phyloP scores from a whole-genome alignment of 2,888 invertebrate genomes.

The Blera fallax region DNA sequence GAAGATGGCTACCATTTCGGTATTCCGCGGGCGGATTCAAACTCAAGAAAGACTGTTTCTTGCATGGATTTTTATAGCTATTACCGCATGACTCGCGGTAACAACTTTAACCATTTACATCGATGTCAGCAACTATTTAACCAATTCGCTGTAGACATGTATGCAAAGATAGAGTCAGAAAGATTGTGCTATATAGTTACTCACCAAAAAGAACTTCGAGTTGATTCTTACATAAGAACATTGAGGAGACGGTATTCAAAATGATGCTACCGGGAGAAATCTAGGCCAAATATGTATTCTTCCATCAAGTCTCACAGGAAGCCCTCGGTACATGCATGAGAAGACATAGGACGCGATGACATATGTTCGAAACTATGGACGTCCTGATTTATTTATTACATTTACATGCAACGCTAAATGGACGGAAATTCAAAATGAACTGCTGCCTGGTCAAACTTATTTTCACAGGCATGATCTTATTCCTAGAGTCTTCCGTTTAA shows the following conservation, averaged over 20 bases:
- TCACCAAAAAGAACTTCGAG: not conserved
- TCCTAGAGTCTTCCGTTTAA: not conserved
- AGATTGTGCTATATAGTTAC: constrained; percentile 7
- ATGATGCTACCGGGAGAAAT: not conserved
- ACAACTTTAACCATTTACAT: constrained; percentile 43
- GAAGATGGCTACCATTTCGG: constrained; percentile 38
- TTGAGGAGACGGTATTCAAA: not conserved
- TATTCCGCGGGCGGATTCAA: no score
- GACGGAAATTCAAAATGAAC: not conserved
- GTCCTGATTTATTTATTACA: constrained; percentile 74
- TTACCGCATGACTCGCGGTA: constrained; percentile 48
- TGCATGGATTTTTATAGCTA: constrained; percentile 43
- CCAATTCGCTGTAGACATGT: constrained; percentile 46
- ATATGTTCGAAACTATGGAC: not conserved
- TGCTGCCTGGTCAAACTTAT: not conserved
- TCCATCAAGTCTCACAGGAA: not conserved
- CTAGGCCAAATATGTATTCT: not conserved
- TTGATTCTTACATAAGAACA: not conserved
- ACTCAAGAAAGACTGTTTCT: not conserved
- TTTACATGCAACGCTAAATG: constrained; percentile 6
- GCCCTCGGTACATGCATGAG: not conserved
- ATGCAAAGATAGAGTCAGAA: constrained; percentile 21
- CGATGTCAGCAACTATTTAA: constrained; percentile 53
- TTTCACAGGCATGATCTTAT: not conserved
- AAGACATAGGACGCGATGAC: not conserved